Evolutionary conservation across 2,797 vertebrate species (phyloP).

Genomic region (Danio kyathit): DNA sequence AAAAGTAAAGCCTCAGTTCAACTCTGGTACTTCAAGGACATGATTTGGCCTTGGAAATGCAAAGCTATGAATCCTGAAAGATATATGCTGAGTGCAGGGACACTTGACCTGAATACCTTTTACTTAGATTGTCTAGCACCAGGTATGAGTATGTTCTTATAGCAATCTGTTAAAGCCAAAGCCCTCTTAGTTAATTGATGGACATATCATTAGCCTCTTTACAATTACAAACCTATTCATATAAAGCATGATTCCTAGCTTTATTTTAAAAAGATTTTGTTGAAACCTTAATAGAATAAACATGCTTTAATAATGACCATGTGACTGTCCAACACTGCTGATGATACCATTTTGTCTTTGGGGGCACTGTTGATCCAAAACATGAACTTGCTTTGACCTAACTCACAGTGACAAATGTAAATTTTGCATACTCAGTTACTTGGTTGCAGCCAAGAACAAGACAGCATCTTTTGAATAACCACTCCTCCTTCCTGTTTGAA

Average conservation of each 20-base stretch:
- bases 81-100: conserved; percentile 40
- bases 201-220: conserved; percentile 19
- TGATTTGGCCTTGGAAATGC: conserved; percentile 6
- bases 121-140: conserved; percentile 68
- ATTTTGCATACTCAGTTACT: conserved; percentile 43
- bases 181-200: conserved; percentile 16
- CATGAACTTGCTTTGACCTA: conserved; percentile 17
- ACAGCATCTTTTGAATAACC: conserved; percentile 49
- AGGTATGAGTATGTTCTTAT: conserved; percentile 62
- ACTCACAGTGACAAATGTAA: not conserved
- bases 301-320: not conserved
- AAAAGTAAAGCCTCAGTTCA: not conserved
- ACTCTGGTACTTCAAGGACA: not conserved
- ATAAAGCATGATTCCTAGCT: not conserved
- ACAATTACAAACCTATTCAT: conserved; percentile 12
- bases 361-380: not conserved
- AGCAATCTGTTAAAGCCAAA: not conserved
- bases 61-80: conserved; percentile 25
- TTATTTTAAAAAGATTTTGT: conserved; percentile 3
- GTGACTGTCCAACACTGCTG: not conserved
- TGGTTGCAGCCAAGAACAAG: conserved; percentile 4
- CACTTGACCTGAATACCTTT: conserved; percentile 35
- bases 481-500: conserved; percentile 72
- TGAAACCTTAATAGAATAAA: conserved; percentile 8
- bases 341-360: not conserved